Evolutionary conservation across 37 sponge, comb jelly and placozoan species (phyloP), one percentile per base, ranked within the genome.

Genomic region (Tethya wilhelma): DNA sequence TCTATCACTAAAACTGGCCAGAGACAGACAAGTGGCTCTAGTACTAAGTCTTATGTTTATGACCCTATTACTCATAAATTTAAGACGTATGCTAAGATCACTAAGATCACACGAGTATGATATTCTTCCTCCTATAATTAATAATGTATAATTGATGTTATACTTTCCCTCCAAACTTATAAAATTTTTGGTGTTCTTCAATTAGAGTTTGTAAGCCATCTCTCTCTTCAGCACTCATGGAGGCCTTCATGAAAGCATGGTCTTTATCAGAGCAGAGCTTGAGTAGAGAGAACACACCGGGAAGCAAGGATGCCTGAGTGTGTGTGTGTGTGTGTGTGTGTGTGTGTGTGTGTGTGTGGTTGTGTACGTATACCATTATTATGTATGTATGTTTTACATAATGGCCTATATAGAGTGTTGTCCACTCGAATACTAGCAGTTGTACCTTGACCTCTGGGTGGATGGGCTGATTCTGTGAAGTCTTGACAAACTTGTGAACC

Each of bases 121-220:
- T 14, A 49, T 14, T 49, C 53, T 9, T 19, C 53, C 14, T 49
- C 14, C 53, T 49, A 49, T 14, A 19, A 49, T 9, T 14, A 14
- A n/a, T n/a, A n/a, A n/a, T n/a, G n/a, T 33, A 12, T 33, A 56
- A 22, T 23, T 34, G 28, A 55, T 28, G 1, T 86, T 39, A 86
- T 28, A 86, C 66, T 45, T 58, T 79, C 30, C 86, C 86, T 64
- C 43, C 58, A 68, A 79, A 86, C 39, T 72, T 86, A 45, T 73
- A 46, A 46, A 26, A 78, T 68, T 49, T 74, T 42, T 74, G 20
- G 59, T 74, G 80, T 41, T 87, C 75, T 14, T 64, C 66, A 34
- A 80, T 40, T 11, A 87, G 39, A 11, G 38, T 25, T 22, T 74
- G 58, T 14, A 74, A 80, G 12, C 65, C 26, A n/a, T 80, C 81